A percentile compares a stretch with the other conserved stretches of the same genome.
These are phyloP conservation scores for Papilio aristodemus DNA, from an alignment of 1,140 invertebrate species.

Conservation along the genomic window DNA sequence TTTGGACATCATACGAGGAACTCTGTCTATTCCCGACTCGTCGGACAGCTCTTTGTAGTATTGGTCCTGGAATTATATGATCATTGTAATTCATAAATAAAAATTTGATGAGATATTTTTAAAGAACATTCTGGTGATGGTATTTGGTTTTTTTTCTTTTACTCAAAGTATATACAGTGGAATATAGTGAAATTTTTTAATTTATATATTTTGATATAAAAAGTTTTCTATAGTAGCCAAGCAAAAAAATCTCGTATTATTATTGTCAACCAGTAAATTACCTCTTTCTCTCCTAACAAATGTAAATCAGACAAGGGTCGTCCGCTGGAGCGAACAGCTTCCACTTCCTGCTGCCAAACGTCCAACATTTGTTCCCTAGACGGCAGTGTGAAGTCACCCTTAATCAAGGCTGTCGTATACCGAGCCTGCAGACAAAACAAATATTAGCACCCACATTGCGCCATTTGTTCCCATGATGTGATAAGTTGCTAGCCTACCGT, in stretches of 20 bases:
- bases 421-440: conserved; percentile 49
- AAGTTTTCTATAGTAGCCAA: too few species aligned
- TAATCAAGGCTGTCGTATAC: conserved; percentile 60
- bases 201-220: too few species aligned
- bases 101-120: conserved; percentile 4
- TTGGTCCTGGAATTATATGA: background rate
- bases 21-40: background rate
- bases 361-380: conserved; percentile 60
- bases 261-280: too few species aligned
- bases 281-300: conserved; percentile 64
- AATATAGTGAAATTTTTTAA: too few species aligned
- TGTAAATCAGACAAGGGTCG: conserved; percentile 58
- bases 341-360: conserved; percentile 57
- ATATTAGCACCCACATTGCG: conserved; percentile 34
- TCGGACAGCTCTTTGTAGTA: conserved; percentile 3
- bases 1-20: background rate
- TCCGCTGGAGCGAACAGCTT: conserved; percentile 48
- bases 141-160: too few species aligned
- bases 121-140: background rate
- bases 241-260: too few species aligned
- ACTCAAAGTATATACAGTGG: too few species aligned
- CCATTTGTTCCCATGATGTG: too few species aligned
- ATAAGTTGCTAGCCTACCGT: too few species aligned
- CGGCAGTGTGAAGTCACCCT: conserved; percentile 67
- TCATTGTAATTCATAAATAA: too few species aligned